These are phyloP conservation scores for Margaritifera margaritifera DNA, from an alignment of 2,888 invertebrate genomes.

Conservation along the genomic window DNA sequence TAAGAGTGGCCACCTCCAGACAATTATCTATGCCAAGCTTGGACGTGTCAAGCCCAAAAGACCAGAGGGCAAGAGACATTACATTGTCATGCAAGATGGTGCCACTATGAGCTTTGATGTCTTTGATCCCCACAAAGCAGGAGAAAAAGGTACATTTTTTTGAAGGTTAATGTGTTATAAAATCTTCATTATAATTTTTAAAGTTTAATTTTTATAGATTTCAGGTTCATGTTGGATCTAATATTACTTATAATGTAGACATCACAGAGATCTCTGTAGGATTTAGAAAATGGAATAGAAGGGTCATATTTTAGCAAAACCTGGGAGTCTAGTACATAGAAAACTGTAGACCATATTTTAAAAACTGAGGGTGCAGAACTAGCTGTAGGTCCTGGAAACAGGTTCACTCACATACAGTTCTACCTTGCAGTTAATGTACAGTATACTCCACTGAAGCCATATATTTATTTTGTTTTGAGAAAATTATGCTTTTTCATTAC, in stretches of 20 bases:
- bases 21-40: constrained; percentile 86
- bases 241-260: too few species aligned
- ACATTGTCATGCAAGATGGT: constrained; percentile 84
- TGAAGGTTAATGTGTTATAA: constrained; percentile 74
- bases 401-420: too few species aligned
- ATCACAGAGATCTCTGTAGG: background rate
- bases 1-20: constrained; percentile 95
- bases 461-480: too few species aligned
- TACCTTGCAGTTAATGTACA: too few species aligned
- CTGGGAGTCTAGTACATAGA: background rate
- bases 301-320: background rate
- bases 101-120: constrained; percentile 94
- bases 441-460: too few species aligned
- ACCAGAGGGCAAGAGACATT: constrained; percentile 86
- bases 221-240: too few species aligned
- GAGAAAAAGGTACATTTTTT: constrained; percentile 72
- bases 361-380: too few species aligned
- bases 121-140: constrained; percentile 83
- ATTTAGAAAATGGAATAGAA: background rate
- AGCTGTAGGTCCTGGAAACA: too few species aligned
- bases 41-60: constrained; percentile 88
- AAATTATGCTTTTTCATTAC: too few species aligned
- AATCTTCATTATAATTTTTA: background rate
- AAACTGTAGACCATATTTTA: too few species aligned
- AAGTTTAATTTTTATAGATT: too few species aligned